Percentiles rank a stretch among this genome's conserved stretches.
These are phyloP conservation scores for Pachypeltis micranthus DNA, from an alignment of 1,140 invertebrate species.

Conservation along the genomic window DNA sequence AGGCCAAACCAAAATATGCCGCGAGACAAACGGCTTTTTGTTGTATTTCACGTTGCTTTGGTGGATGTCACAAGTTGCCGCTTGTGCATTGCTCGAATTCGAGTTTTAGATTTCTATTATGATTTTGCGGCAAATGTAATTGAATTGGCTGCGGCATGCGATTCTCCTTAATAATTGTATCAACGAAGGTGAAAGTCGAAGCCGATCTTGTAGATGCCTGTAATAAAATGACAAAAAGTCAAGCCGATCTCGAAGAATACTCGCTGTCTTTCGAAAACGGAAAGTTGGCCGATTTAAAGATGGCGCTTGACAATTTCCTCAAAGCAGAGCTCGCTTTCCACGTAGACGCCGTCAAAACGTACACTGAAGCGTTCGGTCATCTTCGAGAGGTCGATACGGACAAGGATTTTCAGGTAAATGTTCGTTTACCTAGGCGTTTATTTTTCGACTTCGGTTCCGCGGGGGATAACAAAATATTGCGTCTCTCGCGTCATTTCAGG, in stretches of 20 bases:
- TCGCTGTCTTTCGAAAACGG: not conserved
- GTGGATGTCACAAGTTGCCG: too few species aligned
- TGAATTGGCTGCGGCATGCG: too few species aligned
- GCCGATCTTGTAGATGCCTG: not conserved
- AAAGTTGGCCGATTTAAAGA: conserved; percentile 2
- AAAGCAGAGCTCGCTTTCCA: conserved; percentile 7
- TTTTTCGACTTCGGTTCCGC: too few species aligned
- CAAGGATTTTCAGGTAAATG: not conserved
- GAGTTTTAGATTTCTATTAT: too few species aligned
- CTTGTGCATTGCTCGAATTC: too few species aligned
- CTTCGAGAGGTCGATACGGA: not conserved
- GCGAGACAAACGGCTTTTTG: too few species aligned
- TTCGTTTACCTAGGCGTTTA: too few species aligned
- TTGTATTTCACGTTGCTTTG: too few species aligned
- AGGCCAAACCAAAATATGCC: too few species aligned
- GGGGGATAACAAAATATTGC: too few species aligned
- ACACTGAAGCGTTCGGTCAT: not conserved
- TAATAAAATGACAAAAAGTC: not conserved
- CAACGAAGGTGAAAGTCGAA: not conserved
- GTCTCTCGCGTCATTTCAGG: too few species aligned
- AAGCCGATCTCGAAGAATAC: not conserved
- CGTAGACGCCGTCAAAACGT: not conserved
- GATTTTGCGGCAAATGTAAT: too few species aligned
- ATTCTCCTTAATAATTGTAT: not conserved
- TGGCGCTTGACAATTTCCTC: not conserved